These are phyloP conservation scores for Scyliorhinus canicula DNA, from an alignment of 2,797 vertebrate species.

Conservation along the genomic window DNA sequence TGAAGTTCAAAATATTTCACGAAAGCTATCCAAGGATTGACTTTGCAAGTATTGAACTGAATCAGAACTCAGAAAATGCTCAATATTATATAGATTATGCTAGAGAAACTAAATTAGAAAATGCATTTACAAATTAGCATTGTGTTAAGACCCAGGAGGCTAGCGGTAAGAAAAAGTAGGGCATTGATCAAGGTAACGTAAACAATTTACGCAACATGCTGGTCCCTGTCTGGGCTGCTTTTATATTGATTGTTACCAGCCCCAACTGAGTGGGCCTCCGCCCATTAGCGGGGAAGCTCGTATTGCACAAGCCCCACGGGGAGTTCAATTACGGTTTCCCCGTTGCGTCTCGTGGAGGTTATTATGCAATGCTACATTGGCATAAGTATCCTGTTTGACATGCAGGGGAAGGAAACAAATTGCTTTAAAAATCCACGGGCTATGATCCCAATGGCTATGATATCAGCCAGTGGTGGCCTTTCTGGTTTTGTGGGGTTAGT, in stretches of 20 bases:
- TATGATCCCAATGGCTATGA: neutral
- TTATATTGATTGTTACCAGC: too few species aligned
- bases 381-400: neutral
- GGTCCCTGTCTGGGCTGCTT: too few species aligned
- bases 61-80: neutral
- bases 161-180: too few species aligned
- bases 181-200: too few species aligned
- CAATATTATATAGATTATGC: neutral
- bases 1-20: neutral
- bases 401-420: neutral
- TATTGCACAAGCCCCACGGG: too few species aligned
- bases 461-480: neutral
- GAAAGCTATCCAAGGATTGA: neutral
- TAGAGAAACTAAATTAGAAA: neutral
- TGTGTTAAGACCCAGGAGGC: too few species aligned
- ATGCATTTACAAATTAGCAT: neutral
- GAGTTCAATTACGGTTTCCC: too few species aligned
- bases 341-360: too few species aligned
- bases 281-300: too few species aligned
- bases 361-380: neutral
- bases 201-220: too few species aligned
- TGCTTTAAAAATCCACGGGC: neutral
- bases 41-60: neutral
- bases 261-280: too few species aligned
- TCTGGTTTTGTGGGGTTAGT: neutral